Evolutionary conservation across 2,113 vertebrate species (phyloP).

Genomic region (Tragelaphus buxtoni): DNA sequence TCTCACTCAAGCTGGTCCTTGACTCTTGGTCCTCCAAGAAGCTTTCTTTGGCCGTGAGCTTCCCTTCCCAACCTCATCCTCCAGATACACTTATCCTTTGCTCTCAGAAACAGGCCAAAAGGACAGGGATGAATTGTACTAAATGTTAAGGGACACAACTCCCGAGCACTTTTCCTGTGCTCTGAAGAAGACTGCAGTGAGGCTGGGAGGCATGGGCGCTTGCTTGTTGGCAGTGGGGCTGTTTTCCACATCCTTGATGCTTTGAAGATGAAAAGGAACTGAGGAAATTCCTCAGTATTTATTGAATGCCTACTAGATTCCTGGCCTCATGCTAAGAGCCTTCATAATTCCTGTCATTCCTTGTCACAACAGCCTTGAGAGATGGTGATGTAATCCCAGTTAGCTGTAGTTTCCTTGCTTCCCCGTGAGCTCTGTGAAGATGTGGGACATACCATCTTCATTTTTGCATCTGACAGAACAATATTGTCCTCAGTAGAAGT

Average conservation of each 20-base stretch:
- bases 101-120: neutral
- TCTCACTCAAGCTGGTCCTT: neutral
- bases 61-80: neutral
- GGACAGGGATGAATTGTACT: neutral
- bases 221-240: neutral
- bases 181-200: neutral
- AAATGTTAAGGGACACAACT: neutral
- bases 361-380: neutral
- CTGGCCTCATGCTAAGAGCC: neutral
- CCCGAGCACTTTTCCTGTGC: neutral
- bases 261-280: slow-evolving; percentile 27
- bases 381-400: neutral
- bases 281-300: neutral
- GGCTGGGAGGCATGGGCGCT: neutral
- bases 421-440: neutral
- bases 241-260: neutral
- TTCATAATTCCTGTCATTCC: slow-evolving; percentile 1
- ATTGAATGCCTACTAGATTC: neutral
- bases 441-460: neutral
- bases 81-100: neutral
- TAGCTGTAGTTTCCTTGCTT: neutral
- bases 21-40: neutral
- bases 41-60: neutral
- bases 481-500: neutral
- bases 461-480: neutral